These are phyloP conservation scores for Ctena decussata DNA, from an alignment of 2,888 invertebrate species.

Conservation along the genomic window DNA sequence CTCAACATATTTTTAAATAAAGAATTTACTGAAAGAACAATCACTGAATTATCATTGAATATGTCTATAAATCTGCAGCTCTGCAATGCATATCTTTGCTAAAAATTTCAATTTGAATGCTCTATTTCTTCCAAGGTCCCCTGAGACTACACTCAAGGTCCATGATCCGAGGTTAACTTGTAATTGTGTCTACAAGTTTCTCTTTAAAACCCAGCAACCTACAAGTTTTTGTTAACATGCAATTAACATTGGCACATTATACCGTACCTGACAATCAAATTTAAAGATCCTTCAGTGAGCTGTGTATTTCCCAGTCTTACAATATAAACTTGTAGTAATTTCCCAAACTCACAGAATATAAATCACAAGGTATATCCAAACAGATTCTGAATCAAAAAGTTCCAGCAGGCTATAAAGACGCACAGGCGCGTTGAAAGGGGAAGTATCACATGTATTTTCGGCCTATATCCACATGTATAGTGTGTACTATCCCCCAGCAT, in stretches of 20 bases:
- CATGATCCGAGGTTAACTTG: too few species aligned
- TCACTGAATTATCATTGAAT: too few species aligned
- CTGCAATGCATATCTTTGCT: too few species aligned
- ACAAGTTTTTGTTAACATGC: slow-evolving; percentile 4
- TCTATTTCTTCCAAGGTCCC: too few species aligned
- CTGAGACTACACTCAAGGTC: too few species aligned
- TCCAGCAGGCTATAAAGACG: neutral
- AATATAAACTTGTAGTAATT: neutral
- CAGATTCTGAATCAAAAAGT: neutral
- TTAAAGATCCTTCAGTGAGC: neutral
- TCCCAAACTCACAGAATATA: neutral
- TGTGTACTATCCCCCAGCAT: neutral
- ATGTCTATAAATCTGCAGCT: too few species aligned
- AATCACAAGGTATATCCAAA: neutral
- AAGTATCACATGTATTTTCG: neutral
- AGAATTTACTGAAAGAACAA: too few species aligned
- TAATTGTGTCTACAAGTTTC: neutral
- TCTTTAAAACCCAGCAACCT: neutral
- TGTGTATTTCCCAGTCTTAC: neutral
- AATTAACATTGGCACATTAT: neutral
- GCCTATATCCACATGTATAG: slow-evolving; percentile 1
- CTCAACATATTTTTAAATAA: too few species aligned
- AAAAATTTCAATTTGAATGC: too few species aligned
- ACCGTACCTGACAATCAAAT: neutral
- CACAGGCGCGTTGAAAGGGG: neutral